Percentiles rank a stretch among this genome's conserved stretches.
Evolutionary conservation across 37 sponge, comb jelly and placozoan genomes (phyloP).

Genomic region (Sycon ciliatum): DNA sequence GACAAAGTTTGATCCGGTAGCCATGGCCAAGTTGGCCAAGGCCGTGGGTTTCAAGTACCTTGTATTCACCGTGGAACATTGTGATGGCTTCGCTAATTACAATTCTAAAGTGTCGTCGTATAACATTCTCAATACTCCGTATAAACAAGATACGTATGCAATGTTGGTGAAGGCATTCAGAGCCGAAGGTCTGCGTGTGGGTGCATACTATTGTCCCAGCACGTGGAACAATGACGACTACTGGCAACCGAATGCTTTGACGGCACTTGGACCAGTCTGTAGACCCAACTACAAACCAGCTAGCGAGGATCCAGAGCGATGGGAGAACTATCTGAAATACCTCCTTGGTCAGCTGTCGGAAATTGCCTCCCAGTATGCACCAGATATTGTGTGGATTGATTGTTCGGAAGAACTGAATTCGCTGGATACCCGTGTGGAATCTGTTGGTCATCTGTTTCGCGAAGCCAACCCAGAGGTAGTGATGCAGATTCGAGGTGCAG

Average conservation of each 20-base stretch:
- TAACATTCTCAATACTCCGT: not conserved
- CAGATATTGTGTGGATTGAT: not conserved
- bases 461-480: not conserved
- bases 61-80: not conserved
- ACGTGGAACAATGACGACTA: not conserved
- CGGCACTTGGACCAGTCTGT: not conserved
- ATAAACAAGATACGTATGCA: not conserved
- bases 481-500: not conserved
- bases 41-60: not conserved
- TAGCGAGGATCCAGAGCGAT: not conserved
- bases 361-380: not conserved
- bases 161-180: not conserved
- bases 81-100: not conserved
- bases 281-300: not conserved
- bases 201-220: not conserved
- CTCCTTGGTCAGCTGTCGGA: not conserved
- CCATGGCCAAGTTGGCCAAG: slow-evolving; percentile 1
- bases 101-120: not conserved
- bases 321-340: not conserved
- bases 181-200: not conserved
- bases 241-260: not conserved
- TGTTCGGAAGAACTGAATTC: not conserved
- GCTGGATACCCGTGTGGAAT: too few species aligned
- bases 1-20: not conserved
- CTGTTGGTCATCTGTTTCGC: not conserved